Conservation (phyloP, 2,888 invertebrate species). For the Keiferia lycopersicella region DNA sequence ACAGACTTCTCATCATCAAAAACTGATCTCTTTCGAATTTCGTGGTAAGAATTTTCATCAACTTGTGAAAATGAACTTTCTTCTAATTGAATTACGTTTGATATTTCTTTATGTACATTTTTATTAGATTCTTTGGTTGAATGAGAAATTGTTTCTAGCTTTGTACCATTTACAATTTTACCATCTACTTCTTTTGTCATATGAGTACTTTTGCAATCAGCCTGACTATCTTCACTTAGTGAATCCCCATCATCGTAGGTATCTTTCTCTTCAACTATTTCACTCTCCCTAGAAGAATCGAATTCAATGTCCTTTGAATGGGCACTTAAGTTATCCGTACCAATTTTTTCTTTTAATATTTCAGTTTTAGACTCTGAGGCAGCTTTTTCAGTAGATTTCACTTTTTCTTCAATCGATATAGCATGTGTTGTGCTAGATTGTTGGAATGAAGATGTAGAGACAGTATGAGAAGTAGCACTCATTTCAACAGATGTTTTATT, state of each 20-base stretch:
- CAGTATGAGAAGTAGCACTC: neutral
- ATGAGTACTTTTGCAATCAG: slow-evolving; percentile 33
- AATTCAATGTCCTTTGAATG: neutral
- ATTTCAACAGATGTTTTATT: neutral
- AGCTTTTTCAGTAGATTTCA: neutral
- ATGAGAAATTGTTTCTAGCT: slow-evolving; percentile 37
- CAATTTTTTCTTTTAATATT: slow-evolving; percentile 27
- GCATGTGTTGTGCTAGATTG: neutral
- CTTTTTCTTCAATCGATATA: neutral
- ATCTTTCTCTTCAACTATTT: slow-evolving; percentile 36
- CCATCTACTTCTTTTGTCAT: slow-evolving; percentile 33
- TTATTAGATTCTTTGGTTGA: slow-evolving; percentile 45
- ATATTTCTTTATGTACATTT: slow-evolving; percentile 34
- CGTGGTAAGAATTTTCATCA: slow-evolving; percentile 38
- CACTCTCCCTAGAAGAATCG: slow-evolving; percentile 3
- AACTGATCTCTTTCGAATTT: slow-evolving; percentile 38
- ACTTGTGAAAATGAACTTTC: slow-evolving; percentile 39
- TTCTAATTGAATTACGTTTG: slow-evolving; percentile 38
- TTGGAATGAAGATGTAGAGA: neutral
- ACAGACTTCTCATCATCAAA: slow-evolving; percentile 28
- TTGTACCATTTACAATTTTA: slow-evolving; percentile 34
- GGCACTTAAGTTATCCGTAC: neutral
- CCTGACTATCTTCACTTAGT: slow-evolving; percentile 43
- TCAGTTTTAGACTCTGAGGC: neutral
- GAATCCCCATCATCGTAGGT: slow-evolving; percentile 43